A percentile compares a stretch with the other conserved stretches of the same genome.
phyloP scores from a whole-genome alignment of 2,113 vertebrate genomes.

The Perccottus glenii region DNA sequence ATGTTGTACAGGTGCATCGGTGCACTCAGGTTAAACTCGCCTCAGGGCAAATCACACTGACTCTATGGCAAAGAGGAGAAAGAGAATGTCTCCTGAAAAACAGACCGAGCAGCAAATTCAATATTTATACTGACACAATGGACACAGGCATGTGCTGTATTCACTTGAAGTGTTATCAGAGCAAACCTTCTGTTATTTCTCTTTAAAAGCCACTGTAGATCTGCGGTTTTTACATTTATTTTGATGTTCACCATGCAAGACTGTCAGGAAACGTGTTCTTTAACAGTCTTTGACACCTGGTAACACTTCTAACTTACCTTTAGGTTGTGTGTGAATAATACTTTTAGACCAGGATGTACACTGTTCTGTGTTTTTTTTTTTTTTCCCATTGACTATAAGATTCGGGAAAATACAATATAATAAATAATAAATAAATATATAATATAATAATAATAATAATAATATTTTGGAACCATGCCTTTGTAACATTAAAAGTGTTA shows the following conservation, averaged over 20 bases:
- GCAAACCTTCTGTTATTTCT: background rate
- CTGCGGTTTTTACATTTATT: no score
- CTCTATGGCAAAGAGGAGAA: constrained; percentile 14
- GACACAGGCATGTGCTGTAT: background rate
- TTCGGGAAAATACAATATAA: no score
- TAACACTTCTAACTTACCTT: no score
- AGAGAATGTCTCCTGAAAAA: background rate
- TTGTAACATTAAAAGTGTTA: no score
- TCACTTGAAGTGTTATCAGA: constrained; percentile 1
- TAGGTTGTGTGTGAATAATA: no score
- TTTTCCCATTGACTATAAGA: no score
- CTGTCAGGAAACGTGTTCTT: background rate
- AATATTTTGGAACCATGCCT: no score
- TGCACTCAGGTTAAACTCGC: constrained; percentile 50
- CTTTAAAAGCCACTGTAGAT: background rate
- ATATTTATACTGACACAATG: background rate
- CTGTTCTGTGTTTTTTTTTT: no score
- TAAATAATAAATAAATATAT: no score
- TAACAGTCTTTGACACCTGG: no score
- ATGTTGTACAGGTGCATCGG: constrained; percentile 59
- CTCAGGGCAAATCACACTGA: constrained; percentile 42
- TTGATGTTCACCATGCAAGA: background rate
- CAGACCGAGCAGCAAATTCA: background rate
- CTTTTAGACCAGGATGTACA: no score
- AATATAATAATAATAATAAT: no score